Evolutionary conservation across 2,113 vertebrate genomes (phyloP).

Genomic region (Taurulus bubalis): DNA sequence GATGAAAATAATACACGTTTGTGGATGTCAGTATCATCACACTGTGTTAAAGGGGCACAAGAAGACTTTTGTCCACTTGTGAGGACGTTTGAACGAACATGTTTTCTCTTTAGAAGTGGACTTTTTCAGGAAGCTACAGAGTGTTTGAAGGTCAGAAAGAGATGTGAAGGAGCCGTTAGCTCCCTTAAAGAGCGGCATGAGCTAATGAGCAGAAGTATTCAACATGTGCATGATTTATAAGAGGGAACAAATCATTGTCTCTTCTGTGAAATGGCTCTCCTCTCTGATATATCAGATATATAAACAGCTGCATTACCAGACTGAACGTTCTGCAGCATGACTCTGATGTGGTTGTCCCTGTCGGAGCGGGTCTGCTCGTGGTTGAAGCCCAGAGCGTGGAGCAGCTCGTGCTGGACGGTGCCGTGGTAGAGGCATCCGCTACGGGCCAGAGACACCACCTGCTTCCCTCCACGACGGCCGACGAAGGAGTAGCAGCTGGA

Average conservation of each 20-base stretch:
- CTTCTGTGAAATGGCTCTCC: not conserved
- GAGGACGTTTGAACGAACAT: not conserved
- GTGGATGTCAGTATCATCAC: too few relatives aligned
- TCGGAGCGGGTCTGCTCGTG: constrained; percentile 82
- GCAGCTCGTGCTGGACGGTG: constrained; percentile 78
- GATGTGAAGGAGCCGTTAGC: not conserved
- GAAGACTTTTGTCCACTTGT: not conserved
- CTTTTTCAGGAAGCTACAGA: not conserved
- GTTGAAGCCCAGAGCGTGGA: constrained; percentile 82
- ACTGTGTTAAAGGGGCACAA: not conserved
- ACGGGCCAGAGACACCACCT: constrained; percentile 75
- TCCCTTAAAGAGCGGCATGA: not conserved
- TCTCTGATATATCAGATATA: not conserved
- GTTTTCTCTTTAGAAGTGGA: not conserved
- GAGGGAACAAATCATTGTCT: not conserved
- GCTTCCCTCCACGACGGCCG: constrained; percentile 64
- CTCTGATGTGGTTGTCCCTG: constrained; percentile 73
- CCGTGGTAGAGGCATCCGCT: constrained; percentile 70
- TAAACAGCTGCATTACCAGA: constrained; percentile 38
- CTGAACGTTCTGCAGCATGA: constrained; percentile 59
- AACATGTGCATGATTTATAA: not conserved
- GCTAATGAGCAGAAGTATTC: not conserved
- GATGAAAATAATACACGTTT: too few relatives aligned
- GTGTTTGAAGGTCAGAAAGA: not conserved
- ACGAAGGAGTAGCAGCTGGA: constrained; percentile 77